A percentile compares a stretch with the other conserved stretches of the same genome.
phyloP scores from a whole-genome alignment of 2,113 vertebrate genomes.

The Puma concolor region DNA sequence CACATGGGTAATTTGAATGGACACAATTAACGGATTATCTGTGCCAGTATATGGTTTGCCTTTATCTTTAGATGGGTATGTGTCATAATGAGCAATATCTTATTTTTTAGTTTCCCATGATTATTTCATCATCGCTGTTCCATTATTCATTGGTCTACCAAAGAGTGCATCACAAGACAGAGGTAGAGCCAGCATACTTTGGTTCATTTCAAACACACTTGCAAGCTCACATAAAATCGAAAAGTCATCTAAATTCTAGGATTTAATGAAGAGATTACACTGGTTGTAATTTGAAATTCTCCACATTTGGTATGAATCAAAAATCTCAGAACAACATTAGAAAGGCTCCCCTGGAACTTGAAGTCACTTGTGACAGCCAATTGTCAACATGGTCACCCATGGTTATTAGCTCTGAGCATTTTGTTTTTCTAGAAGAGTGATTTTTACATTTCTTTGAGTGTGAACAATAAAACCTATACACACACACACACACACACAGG shows the following conservation, averaged over 20 bases:
- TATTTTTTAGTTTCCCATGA: not conserved
- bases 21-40: not conserved
- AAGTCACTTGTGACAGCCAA: not conserved
- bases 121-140: not conserved
- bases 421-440: not conserved
- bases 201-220: not conserved
- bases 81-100: not conserved
- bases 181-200: not conserved
- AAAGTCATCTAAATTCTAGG: not conserved
- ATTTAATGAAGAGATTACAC: not conserved
- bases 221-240: not conserved
- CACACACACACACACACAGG: not conserved
- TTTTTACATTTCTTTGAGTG: not conserved
- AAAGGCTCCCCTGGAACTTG: not conserved
- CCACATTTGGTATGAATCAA: slow-evolving; percentile 45
- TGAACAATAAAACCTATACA: not conserved
- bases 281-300: slow-evolving; percentile 58
- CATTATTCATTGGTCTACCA: not conserved
- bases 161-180: not conserved
- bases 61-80: not conserved
- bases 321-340: slow-evolving; percentile 45
- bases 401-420: not conserved
- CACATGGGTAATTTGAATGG: not conserved
- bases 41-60: not conserved
- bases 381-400: not conserved